Percentiles rank a stretch among this genome's conserved stretches.
These are phyloP conservation scores for Acheta domesticus DNA, from an alignment of 2,888 invertebrate genomes.

Conservation along the genomic window DNA sequence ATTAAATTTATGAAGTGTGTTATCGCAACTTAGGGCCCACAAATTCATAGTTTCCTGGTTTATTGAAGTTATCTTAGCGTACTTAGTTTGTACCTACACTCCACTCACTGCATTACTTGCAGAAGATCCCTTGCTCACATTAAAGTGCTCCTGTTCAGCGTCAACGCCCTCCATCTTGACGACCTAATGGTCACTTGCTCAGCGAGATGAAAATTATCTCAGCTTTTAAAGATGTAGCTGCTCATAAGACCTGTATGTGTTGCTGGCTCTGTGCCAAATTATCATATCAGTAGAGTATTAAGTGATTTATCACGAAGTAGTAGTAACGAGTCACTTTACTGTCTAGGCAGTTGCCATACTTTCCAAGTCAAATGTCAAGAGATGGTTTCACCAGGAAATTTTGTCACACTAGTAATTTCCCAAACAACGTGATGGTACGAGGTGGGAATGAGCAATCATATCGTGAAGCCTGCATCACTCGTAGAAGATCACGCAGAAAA, in stretches of 20 bases:
- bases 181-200: background rate
- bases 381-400: constrained; percentile 25
- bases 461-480: constrained; percentile 59
- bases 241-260: background rate
- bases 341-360: constrained; percentile 21
- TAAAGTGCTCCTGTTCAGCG: background rate
- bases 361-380: background rate
- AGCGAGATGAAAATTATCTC: background rate
- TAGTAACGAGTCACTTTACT: constrained; percentile 31
- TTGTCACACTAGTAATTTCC: constrained; percentile 43
- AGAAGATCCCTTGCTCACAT: too few species aligned
- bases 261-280: background rate
- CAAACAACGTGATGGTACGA: constrained; percentile 76
- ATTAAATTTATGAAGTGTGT: too few species aligned
- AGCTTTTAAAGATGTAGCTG: background rate
- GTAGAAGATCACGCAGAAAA: too few species aligned
- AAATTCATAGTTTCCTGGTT: too few species aligned
- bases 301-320: constrained; percentile 33
- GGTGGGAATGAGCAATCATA: constrained; percentile 88
- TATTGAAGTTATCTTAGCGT: too few species aligned
- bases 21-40: too few species aligned
- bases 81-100: too few species aligned
- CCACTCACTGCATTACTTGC: too few species aligned
- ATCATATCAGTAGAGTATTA: constrained; percentile 23
- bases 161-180: background rate